Base-by-base conservation (phyloP, 2,113 vertebrate genomes). In the Peromyscus polionotus region DNA sequence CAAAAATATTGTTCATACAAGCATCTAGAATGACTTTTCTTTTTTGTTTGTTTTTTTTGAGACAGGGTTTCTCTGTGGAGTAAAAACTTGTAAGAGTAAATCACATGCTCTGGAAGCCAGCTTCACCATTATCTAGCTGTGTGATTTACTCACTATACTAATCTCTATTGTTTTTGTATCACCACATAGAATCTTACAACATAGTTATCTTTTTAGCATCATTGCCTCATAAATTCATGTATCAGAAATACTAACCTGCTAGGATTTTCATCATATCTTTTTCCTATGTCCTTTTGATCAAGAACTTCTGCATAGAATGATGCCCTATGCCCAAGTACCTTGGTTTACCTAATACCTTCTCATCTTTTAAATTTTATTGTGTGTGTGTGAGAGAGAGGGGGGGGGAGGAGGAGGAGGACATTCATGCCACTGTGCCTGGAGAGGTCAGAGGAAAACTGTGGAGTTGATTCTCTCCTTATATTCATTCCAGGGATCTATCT, bases 1-100 rank as follows among this genome's bases (percentile, higher is more conserved):
- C 45, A 65, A 88, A 95, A 96, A 51, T 77, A 93, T 88, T 16
- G 42, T 91, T 26, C 33, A 59, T 57, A 67, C 7, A 95, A 11
- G 39, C 6, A 84, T 59, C n/a, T 81, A 68, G 70, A 72, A 48
- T 89, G 45, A 68, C 70, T 61, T 93, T 88, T 79, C 63, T 88
- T 54, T 54, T 12, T 54, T 54, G 51, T 10, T 54, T 54, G 54
- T 54, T 54, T 54, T 54, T 54, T 54, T 54, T 54, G 13, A 54
- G 54, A 54, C 13, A 54, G 51, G 13, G 54, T 54, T 54, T 54
- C 54, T 54, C 54, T 54, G 54, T 54, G 54, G 42, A 89, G 19
- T 48, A 91, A 94, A 91, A 65, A 88, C 31, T 42, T 39, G 13
- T 84, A 84, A 88, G 76, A 59, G 26, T 17, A 95, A 96, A 87